These are phyloP conservation scores for Latrodectus elegans DNA, from an alignment of 2,888 invertebrate genomes.

Conservation along the genomic window DNA sequence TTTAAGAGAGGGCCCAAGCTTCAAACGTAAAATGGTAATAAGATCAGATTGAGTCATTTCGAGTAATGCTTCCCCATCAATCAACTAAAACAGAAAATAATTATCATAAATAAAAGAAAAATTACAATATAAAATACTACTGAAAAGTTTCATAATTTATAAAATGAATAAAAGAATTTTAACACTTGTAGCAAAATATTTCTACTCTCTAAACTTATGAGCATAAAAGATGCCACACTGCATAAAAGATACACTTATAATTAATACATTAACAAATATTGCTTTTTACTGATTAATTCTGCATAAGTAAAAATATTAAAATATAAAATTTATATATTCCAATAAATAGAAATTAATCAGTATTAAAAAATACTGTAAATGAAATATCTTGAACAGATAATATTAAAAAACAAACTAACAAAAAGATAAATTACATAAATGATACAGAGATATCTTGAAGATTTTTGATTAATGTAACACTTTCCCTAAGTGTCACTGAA, in stretches of 20 bases:
- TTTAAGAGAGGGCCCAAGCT: constrained; percentile 90
- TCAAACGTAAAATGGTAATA: constrained; percentile 83
- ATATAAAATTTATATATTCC: background rate
- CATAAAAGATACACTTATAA: too few relatives aligned
- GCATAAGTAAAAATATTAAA: too few relatives aligned
- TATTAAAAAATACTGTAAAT: background rate
- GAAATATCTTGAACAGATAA: background rate
- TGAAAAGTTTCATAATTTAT: background rate
- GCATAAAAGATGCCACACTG: too few relatives aligned
- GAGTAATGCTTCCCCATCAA: constrained; percentile 89
- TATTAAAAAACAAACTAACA: background rate
- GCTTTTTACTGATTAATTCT: too few relatives aligned
- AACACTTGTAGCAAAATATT: background rate
- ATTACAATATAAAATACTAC: background rate
- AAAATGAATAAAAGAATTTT: background rate
- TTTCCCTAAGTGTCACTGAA: too few relatives aligned
- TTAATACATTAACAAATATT: too few relatives aligned
- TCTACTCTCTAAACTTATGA: too few relatives aligned
- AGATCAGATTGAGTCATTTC: constrained; percentile 89
- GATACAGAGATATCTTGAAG: background rate
- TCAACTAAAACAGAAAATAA: constrained; percentile 77
- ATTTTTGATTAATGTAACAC: too few relatives aligned
- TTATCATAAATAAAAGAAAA: constrained; percentile 7
- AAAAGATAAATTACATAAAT: background rate
- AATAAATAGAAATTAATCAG: background rate